These are phyloP conservation scores for Cataglyphis rosenhaueri DNA, from an alignment of 2,888 invertebrate species.

Conservation along the genomic window DNA sequence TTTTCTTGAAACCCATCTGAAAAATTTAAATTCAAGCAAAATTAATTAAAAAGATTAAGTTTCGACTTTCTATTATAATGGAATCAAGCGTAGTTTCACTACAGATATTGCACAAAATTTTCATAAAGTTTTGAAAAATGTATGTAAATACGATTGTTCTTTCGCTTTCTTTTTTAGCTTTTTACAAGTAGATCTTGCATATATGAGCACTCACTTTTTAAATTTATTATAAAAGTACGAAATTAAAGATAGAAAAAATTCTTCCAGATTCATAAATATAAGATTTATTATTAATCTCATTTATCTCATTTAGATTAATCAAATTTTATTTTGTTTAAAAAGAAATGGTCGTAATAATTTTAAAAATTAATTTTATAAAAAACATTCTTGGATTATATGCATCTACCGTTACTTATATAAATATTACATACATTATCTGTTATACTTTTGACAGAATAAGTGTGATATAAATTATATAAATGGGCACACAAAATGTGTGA, in stretches of 20 bases:
- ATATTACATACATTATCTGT: neutral
- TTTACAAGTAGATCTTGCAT: neutral
- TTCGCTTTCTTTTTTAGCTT: constrained; percentile 9
- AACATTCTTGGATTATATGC: neutral
- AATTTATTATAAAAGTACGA: neutral
- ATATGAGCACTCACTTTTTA: neutral
- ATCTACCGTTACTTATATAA: neutral
- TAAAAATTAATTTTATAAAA: neutral
- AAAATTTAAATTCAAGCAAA: neutral
- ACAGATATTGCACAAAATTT: neutral
- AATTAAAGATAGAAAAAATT: neutral
- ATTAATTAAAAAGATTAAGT: constrained; percentile 33
- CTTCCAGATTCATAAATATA: constrained; percentile 5
- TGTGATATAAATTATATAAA: neutral
- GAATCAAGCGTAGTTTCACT: neutral
- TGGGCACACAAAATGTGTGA: too few relatives aligned
- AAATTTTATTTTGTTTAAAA: neutral
- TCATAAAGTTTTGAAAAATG: constrained; percentile 1
- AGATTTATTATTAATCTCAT: constrained; percentile 4
- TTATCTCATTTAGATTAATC: neutral
- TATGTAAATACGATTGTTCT: neutral
- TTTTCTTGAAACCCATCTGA: neutral
- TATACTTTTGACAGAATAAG: neutral
- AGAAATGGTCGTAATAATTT: neutral
- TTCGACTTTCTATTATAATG: constrained; percentile 1